Evolutionary conservation across 2,113 vertebrate species (phyloP).

Genomic region (Tretioscincus oriximinensis): DNA sequence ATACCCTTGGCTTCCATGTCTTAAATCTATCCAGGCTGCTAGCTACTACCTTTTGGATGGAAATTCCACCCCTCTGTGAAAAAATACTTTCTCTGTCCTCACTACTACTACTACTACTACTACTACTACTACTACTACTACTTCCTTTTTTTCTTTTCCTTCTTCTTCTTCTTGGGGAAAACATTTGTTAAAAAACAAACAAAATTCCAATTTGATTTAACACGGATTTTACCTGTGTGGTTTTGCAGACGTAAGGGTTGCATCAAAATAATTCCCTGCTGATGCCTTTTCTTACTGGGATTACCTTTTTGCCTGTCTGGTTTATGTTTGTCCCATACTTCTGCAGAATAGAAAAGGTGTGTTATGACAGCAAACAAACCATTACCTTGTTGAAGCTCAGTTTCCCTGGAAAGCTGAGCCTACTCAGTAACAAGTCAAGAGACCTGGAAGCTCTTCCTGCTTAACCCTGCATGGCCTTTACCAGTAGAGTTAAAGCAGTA

Average conservation of each 20-base stretch:
- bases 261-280: rapidly evolving
- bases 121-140: too few relatives aligned
- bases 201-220: neutral
- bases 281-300: slow-evolving; percentile 1
- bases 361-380: slow-evolving; percentile 38
- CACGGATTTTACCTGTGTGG: rapidly evolving
- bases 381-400: slow-evolving; percentile 32
- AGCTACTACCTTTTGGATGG: too few relatives aligned
- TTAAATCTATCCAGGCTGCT: too few relatives aligned
- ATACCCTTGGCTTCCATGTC: too few relatives aligned
- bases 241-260: rapidly evolving
- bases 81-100: too few relatives aligned
- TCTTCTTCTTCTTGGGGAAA: too few relatives aligned
- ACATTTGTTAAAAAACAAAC: neutral
- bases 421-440: slow-evolving; percentile 3
- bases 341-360: slow-evolving; percentile 40
- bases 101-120: too few relatives aligned
- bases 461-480: slow-evolving; percentile 17
- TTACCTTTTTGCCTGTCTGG: slow-evolving; percentile 44
- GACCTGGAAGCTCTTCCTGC: slow-evolving; percentile 9
- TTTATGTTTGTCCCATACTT: slow-evolving; percentile 56
- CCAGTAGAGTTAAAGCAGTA: neutral
- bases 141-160: too few relatives aligned
- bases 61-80: too few relatives aligned
- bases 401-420: slow-evolving; percentile 38